phyloP scores from a whole-genome alignment of 2,888 invertebrate species.

The Callinectes sapidus region DNA sequence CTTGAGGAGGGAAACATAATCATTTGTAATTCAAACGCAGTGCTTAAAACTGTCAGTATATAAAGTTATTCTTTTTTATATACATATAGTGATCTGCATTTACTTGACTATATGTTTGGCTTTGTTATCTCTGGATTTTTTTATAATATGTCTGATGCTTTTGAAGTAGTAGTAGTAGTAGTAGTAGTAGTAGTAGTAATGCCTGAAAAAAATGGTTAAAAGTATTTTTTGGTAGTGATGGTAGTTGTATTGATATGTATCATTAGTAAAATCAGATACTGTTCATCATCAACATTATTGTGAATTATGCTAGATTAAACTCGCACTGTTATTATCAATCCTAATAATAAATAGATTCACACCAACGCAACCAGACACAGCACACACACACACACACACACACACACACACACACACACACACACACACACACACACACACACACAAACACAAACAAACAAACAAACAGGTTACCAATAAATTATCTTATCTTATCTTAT shows the following conservation, averaged over 20 bases:
- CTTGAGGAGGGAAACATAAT: neutral
- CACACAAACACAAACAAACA: too few species aligned
- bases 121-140: neutral
- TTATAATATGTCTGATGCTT: neutral
- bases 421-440: slow-evolving; percentile 37
- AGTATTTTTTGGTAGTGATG: neutral
- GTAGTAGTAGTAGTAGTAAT: slow-evolving; percentile 9
- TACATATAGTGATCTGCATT: neutral
- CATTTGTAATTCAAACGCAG: neutral
- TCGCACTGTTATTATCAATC: too few species aligned
- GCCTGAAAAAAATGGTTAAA: too few species aligned
- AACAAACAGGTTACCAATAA: too few species aligned
- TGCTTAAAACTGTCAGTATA: neutral
- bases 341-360: too few species aligned
- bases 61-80: neutral
- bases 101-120: neutral
- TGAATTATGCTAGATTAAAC: too few species aligned
- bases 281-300: too few species aligned
- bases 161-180: neutral
- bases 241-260: too few species aligned
- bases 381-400: slow-evolving; percentile 34
- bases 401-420: slow-evolving; percentile 39
- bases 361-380: too few species aligned
- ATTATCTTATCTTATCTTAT: too few species aligned
- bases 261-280: too few species aligned